Evolutionary conservation across 2,888 invertebrate genomes (phyloP).

Genomic region (Protonemura montana): DNA sequence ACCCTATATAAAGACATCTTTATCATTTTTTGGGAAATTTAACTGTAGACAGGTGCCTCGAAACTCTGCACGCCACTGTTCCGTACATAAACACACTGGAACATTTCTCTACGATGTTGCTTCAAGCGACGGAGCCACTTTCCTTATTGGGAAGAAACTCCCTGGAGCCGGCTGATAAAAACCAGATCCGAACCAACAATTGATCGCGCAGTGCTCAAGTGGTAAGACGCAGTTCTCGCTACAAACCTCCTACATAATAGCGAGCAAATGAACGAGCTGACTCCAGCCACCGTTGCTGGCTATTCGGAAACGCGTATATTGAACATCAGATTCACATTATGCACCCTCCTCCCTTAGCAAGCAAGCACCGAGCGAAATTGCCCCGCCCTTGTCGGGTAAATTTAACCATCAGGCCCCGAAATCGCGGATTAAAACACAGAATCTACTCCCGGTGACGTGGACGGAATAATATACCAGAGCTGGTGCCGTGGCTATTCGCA

Average conservation of each 20-base stretch:
- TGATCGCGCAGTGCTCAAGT: neutral
- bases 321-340: conserved; percentile 12
- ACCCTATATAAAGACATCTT: no score
- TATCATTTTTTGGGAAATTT: no score
- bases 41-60: no score
- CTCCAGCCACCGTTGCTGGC: neutral
- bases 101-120: neutral
- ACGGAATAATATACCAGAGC: neutral
- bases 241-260: neutral
- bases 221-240: neutral
- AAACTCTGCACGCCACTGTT: neutral
- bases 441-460: neutral
- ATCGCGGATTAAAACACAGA: conserved; percentile 25
- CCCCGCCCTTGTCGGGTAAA: conserved; percentile 16
- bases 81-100: neutral
- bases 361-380: neutral
- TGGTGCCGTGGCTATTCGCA: neutral
- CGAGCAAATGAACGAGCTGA: neutral
- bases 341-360: neutral
- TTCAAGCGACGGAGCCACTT: neutral
- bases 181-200: neutral
- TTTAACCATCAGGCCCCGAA: neutral
- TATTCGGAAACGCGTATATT: neutral
- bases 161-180: neutral
- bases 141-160: neutral